These are phyloP conservation scores for Phymatocera aterrima DNA, from an alignment of 2,888 invertebrate species.

Conservation along the genomic window DNA sequence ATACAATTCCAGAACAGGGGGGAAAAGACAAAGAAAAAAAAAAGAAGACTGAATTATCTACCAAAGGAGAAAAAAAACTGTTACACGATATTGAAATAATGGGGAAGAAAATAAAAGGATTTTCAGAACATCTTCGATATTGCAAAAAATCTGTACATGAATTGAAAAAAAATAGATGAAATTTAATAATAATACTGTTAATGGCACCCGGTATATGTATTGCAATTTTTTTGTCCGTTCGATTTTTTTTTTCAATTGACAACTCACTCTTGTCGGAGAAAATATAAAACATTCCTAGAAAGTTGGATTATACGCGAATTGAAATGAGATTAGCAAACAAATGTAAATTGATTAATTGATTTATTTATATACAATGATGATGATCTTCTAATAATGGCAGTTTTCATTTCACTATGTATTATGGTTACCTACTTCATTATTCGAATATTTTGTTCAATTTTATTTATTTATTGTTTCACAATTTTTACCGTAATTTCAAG, in stretches of 20 bases:
- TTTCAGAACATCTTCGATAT: slow-evolving; percentile 22
- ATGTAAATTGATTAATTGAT: slow-evolving; percentile 5
- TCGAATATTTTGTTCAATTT: neutral
- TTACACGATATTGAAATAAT: slow-evolving; percentile 33
- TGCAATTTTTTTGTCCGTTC: slow-evolving; percentile 4
- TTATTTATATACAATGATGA: slow-evolving; percentile 37
- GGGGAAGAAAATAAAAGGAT: slow-evolving; percentile 47
- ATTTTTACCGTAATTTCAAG: neutral
- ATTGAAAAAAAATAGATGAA: neutral
- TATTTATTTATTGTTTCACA: neutral
- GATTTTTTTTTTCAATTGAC: slow-evolving; percentile 14
- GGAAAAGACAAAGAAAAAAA: too few species aligned
- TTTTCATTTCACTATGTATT: neutral
- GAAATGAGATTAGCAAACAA: slow-evolving; percentile 5
- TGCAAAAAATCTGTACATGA: neutral
- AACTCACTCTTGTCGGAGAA: neutral
- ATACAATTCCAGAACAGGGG: too few species aligned
- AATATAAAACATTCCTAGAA: neutral
- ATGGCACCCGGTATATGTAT: slow-evolving; percentile 37
- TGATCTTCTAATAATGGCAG: slow-evolving; percentile 43
- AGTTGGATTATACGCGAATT: neutral
- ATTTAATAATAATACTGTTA: slow-evolving; percentile 44
- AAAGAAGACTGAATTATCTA: neutral
- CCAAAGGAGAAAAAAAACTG: neutral
- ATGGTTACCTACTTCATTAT: too few species aligned